These are phyloP conservation scores for Cotesia typhae DNA, from an alignment of 1,140 invertebrate genomes.

Conservation along the genomic window DNA sequence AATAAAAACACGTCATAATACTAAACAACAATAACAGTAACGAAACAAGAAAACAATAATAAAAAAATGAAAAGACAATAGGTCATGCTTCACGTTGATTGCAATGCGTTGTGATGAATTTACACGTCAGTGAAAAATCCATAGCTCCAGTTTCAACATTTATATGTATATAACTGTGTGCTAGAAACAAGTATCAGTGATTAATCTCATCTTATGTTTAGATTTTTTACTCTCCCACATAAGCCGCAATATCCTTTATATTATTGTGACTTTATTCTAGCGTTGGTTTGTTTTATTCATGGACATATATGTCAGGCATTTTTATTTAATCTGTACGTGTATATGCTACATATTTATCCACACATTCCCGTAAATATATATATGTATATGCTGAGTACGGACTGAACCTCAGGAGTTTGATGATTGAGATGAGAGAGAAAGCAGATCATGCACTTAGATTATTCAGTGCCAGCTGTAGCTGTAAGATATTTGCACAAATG, in stretches of 20 bases:
- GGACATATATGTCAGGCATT: conserved; percentile 5
- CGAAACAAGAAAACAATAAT: too few relatives aligned
- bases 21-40: too few relatives aligned
- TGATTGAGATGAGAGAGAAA: conserved; percentile 36
- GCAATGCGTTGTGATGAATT: conserved; percentile 14
- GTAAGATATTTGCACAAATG: neutral
- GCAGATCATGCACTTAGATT: neutral
- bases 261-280: neutral
- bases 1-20: neutral
- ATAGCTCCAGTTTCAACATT: conserved; percentile 9
- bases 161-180: too few relatives aligned
- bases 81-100: conserved; percentile 7
- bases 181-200: too few relatives aligned
- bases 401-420: neutral
- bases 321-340: too few relatives aligned
- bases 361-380: conserved; percentile 16
- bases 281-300: conserved; percentile 15
- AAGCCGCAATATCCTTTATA: conserved; percentile 19
- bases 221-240: neutral
- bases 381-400: neutral
- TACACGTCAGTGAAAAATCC: neutral
- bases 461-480: too few relatives aligned
- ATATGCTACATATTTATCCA: too few relatives aligned
- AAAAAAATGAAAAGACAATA: conserved; percentile 6
- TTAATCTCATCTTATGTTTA: too few relatives aligned